Conservation (phyloP, 2,113 vertebrate genomes). For the Myotis yumanensis region DNA sequence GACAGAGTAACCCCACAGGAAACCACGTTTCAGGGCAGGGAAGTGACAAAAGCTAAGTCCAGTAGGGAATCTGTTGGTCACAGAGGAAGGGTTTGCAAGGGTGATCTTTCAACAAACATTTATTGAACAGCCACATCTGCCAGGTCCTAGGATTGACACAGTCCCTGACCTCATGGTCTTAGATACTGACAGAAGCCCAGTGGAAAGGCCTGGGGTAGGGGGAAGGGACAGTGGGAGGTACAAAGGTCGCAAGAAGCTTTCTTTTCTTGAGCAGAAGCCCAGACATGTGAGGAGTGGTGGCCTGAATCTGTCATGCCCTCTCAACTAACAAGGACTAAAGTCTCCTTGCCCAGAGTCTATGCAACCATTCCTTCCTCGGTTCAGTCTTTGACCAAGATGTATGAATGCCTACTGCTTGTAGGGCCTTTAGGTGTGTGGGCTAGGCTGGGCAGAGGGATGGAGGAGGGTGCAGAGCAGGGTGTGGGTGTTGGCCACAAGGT, state of each 20-base stretch:
- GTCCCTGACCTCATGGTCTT: background rate
- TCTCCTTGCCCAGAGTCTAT: background rate
- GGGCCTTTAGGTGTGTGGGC: background rate
- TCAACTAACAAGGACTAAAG: background rate
- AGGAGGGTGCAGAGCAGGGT: background rate
- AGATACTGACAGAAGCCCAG: background rate
- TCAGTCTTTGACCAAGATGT: background rate
- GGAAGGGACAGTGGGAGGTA: background rate
- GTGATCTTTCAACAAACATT: conserved; percentile 53
- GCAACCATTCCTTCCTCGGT: background rate
- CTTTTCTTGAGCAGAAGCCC: background rate
- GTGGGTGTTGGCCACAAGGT: background rate
- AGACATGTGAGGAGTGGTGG: background rate
- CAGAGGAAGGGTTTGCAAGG: conserved; percentile 52
- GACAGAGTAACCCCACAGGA: background rate
- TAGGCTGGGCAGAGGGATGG: background rate
- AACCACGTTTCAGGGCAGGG: background rate
- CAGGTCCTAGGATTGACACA: background rate
- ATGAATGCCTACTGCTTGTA: background rate
- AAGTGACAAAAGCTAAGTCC: background rate
- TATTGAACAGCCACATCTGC: conserved; percentile 52
- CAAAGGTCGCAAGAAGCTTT: background rate
- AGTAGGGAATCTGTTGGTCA: background rate
- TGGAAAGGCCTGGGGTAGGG: background rate
- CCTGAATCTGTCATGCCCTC: background rate